Base-by-base conservation (phyloP, 2,797 vertebrate genomes). In the Apogon hyalosoma region DNA sequence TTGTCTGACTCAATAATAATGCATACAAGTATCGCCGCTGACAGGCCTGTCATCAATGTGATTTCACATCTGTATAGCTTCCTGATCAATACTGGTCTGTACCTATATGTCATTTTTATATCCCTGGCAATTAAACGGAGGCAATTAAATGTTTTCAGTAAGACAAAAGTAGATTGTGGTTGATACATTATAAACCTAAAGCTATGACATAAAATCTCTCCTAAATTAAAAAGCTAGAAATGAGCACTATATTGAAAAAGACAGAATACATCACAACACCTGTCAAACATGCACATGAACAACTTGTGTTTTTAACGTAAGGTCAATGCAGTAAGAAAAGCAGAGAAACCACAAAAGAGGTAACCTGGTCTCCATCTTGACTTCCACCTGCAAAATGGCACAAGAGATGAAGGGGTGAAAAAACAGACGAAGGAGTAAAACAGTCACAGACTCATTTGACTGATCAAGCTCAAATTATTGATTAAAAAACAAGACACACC, bases 331-430 rank as follows among this genome's bases (percentile, higher is more conserved):
- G 54, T 54, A 19, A 12, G 39, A 75, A 68, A 5, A 11, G 7
- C 2, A 56, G 36, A 80, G 15, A 71, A 69, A 78, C 53, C 57
- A 72, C 70, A 63, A 80, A 80, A 79, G 0, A 69, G 56, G 90
- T 92, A 95, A 99, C 96, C 97, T 98, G 96, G 85, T 94, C 92
- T 86, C 91, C 94, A 92, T 92, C 94, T 94, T 87, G 95, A 90
- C 91, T 94, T 92, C 92, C 94, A 94, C 97, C 96, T 98, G 96
- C 77, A 93, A 94, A 90, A 90, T 73, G 91, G 62, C 38, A 69
- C 11, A 57, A 83, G 55, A 89, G 59, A 82, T 55, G 31, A 33
- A 33, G 1, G 7, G 6, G 24, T 70, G 66, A 60, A 11, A 45
- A 58, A 39, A 72, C 24, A 69, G 21, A 77, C 42, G 80, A 31